These are phyloP conservation scores for Serranus cabrilla DNA, from an alignment of 2,797 vertebrate genomes.

Conservation along the genomic window DNA sequence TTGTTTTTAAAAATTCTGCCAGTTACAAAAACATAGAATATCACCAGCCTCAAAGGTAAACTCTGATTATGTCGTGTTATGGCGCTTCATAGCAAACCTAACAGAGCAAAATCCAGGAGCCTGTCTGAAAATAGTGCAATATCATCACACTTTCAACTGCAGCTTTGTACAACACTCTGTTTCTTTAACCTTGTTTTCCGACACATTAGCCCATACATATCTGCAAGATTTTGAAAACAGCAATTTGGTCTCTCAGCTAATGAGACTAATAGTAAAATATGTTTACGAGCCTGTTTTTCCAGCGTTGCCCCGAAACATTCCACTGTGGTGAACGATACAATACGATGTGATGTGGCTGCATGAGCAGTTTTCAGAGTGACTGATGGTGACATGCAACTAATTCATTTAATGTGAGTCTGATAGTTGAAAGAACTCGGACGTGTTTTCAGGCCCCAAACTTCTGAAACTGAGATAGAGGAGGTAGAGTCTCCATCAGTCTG, in stretches of 20 bases:
- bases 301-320: conserved; percentile 36
- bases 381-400: conserved; percentile 50
- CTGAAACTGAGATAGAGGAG: conserved; percentile 29
- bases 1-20: neutral
- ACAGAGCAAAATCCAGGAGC: conserved; percentile 3
- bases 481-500: conserved; percentile 32
- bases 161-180: neutral
- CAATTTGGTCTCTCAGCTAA: conserved; percentile 9
- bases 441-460: conserved; percentile 2
- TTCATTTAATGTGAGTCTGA: conserved; percentile 20
- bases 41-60: neutral
- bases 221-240: conserved; percentile 39
- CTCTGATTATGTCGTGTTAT: neutral
- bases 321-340: conserved; percentile 44
- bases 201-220: neutral
- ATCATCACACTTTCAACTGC: conserved; percentile 6
- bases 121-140: conserved; percentile 1
- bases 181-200: neutral
- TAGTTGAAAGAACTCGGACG: neutral
- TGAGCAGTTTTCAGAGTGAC: conserved; percentile 25
- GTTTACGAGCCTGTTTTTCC: conserved; percentile 4
- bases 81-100: neutral
- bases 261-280: conserved; percentile 15
- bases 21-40: neutral
- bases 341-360: conserved; percentile 20